Evolutionary conservation across 2,888 invertebrate genomes (phyloP).

Genomic region (Alloscopus bannaensis): DNA sequence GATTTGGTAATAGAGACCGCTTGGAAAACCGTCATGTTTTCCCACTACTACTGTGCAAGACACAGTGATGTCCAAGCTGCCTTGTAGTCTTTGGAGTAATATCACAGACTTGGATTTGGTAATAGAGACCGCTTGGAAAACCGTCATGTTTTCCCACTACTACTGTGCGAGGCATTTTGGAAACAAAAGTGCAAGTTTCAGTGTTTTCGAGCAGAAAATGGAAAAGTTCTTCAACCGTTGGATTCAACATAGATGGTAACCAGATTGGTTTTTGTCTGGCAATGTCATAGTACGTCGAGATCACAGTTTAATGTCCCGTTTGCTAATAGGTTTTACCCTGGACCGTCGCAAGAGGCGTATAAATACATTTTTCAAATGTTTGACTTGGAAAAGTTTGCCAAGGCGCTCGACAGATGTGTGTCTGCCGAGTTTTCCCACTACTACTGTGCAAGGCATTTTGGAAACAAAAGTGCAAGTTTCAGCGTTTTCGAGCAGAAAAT

Average conservation of each 20-base stretch:
- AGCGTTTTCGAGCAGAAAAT: slow-evolving; percentile 65
- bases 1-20: slow-evolving; percentile 65
- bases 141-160: slow-evolving; percentile 66
- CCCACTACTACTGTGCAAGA: slow-evolving; percentile 49
- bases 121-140: slow-evolving; percentile 67
- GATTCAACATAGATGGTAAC: slow-evolving; percentile 66
- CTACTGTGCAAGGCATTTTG: slow-evolving; percentile 34
- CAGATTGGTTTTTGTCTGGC: neutral
- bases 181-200: slow-evolving; percentile 40
- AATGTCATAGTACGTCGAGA: neutral
- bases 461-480: slow-evolving; percentile 44
- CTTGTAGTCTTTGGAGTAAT: slow-evolving; percentile 51
- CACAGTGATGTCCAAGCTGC: slow-evolving; percentile 49
- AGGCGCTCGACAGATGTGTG: slow-evolving; percentile 62
- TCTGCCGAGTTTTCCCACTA: slow-evolving; percentile 66
- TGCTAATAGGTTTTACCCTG: slow-evolving; percentile 66
- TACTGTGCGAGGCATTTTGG: slow-evolving; percentile 65
- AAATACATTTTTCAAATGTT: slow-evolving; percentile 65
- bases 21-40: slow-evolving; percentile 67
- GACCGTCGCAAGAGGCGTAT: slow-evolving; percentile 52
- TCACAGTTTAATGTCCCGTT: too few species aligned
- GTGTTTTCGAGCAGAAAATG: slow-evolving; percentile 63
- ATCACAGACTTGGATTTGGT: slow-evolving; percentile 58
- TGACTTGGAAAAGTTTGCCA: slow-evolving; percentile 56
- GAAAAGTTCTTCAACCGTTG: slow-evolving; percentile 67